Percentiles rank a stretch among this genome's conserved stretches.
phyloP scores from a whole-genome alignment of 2,797 vertebrate species.

The Alouatta caraya region DNA sequence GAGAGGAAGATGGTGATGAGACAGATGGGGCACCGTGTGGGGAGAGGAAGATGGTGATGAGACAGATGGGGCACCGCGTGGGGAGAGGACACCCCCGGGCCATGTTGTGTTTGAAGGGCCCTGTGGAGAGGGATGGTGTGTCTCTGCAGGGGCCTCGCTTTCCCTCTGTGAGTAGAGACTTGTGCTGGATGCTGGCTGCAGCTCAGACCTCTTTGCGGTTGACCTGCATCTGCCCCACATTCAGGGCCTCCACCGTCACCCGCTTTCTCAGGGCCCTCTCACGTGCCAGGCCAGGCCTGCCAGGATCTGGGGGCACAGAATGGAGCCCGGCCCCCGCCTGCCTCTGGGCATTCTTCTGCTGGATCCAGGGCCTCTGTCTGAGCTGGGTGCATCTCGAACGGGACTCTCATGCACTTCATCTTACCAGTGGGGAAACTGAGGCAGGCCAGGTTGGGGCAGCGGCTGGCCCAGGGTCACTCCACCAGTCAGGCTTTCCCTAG shows the following conservation, averaged over 20 bases:
- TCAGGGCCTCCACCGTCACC: neutral
- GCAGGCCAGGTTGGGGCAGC: neutral
- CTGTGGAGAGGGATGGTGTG: neutral
- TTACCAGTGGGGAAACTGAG: neutral
- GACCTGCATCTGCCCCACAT: neutral
- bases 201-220: neutral
- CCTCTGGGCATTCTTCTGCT: neutral
- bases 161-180: neutral
- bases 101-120: neutral
- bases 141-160: neutral
- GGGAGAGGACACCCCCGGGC: neutral
- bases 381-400: neutral
- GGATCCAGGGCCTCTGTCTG: rapidly evolving
- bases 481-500: neutral
- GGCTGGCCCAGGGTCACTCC: neutral
- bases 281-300: neutral
- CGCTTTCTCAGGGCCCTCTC: neutral
- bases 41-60: neutral
- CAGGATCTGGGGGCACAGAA: neutral
- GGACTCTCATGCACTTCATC: neutral
- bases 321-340: rapidly evolving
- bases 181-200: neutral
- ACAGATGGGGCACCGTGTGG: too few species aligned
- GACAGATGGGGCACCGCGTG: rapidly evolving
- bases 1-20: too few species aligned